Percentiles rank a stretch among this genome's conserved stretches.
phyloP scores from a whole-genome alignment of 2,888 invertebrate species.

The Galerucella calmariensis region DNA sequence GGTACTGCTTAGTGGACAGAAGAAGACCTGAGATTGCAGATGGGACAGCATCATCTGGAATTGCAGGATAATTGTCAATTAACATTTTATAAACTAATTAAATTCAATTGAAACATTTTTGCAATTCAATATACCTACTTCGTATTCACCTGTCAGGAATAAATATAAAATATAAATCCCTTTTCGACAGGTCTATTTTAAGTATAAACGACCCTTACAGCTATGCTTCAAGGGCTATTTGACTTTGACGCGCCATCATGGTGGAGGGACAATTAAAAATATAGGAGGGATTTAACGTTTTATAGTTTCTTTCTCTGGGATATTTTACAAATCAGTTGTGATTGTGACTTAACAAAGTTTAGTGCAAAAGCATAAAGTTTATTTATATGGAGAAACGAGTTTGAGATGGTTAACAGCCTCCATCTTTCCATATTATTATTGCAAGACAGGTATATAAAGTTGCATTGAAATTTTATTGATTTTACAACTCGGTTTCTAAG shows the following conservation, averaged over 20 bases:
- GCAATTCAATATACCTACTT: neutral
- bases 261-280: constrained; percentile 62
- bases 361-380: constrained; percentile 43
- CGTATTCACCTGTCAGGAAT: neutral
- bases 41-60: no score
- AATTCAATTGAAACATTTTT: no score
- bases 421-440: constrained; percentile 10
- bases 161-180: neutral
- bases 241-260: constrained; percentile 50
- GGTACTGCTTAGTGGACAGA: no score
- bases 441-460: constrained; percentile 32
- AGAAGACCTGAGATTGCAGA: no score
- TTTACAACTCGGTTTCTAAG: neutral
- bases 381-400: constrained; percentile 36
- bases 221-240: constrained; percentile 55
- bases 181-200: constrained; percentile 17
- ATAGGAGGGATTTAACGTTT: constrained; percentile 62
- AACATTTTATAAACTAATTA: no score
- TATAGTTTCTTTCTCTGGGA: constrained; percentile 60
- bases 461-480: constrained; percentile 19
- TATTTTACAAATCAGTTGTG: constrained; percentile 62
- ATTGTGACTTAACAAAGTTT: constrained; percentile 51
- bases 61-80: no score
- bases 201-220: constrained; percentile 53
- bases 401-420: constrained; percentile 14